Evolutionary conservation across 2,113 vertebrate genomes (phyloP), one percentile per base, ranked within the genome.

Genomic region (Podiceps cristatus): DNA sequence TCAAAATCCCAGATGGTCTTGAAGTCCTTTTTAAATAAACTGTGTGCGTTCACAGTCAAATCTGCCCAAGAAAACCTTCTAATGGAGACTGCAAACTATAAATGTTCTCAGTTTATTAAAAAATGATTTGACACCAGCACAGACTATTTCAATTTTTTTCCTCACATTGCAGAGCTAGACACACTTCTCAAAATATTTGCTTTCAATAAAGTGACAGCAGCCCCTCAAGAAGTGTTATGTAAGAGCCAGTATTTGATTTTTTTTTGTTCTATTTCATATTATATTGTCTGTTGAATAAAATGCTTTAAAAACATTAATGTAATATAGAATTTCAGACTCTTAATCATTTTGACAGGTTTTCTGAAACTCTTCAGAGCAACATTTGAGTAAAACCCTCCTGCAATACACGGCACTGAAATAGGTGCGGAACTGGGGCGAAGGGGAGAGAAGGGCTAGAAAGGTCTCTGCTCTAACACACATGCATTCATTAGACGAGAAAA

Each of bases 301-400:
- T 76, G 84, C 86, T 96, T 97, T 78, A 89, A 94, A 97, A 96
- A 95, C 93, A 96, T 95, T 96, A 95, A 92, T 9, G 88, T 71
- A 94, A 93, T 95, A 96, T 95, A 97, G 94, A 78, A 91, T 97
- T 97, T 96, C 96, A 96, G 94, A 97, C 93, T 94, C 95, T 97
- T 96, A 93, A 97, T 96, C 93, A 97, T 97, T 97, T 87, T 97
- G 94, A 96, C 95, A 97, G 97, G 62, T 94, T 93, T 96, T 91
- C 86, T 96, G 79, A 95, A 96, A 96, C 68, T 93, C 83, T 91
- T 97, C 88, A 66, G 76, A 95, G 86, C 68, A 92, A 28, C 33
- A 16, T 81, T 67, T 45, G 83, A 95, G 94, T 42, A 40, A 86
- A 72, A 49, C 58, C 76, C 86, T 64, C 13, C 2, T 17, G 71